Base-by-base conservation (phyloP, 2,888 invertebrate genomes). In the Chironomus tentans region DNA sequence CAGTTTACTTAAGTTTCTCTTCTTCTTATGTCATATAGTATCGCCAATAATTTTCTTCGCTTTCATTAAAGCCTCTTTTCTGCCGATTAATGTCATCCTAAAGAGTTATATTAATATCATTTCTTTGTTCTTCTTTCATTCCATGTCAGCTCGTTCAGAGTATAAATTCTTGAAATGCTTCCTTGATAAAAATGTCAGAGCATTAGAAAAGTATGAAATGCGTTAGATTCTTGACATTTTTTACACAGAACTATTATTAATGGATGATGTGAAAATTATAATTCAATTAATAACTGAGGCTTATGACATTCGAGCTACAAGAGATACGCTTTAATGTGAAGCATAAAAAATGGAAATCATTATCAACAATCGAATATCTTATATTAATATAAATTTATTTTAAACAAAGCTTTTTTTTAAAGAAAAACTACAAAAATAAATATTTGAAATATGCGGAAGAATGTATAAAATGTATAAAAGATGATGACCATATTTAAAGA, bases 371-470 rank as follows among this genome's bases (percentile, higher is more conserved):
- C 56, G 15, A 56, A 56, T 56, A 18, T 5, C n/a, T 56, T 18
- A 5, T 38, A 15, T 56, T 56, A 38, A 56, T 18, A 56, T 56
- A 56, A 15, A 38, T 38, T 38, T 56, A 56, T 56, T 56, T 3
- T 18, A 50, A 56, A 56, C 56, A 56, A 56, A 56, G 15, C 56
- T 56, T 56, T 38, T 38, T 38, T 38, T 18, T 56, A 56, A 70
- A 18, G 6, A n/a, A 70, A n/a, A 70, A 50, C 10, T 50, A 50
- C 72, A 28, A 62, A 62, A 28, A 28, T 18, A 72, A 46, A 72
- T 72, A 72, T 72, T 72, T 46, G 21, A 72, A 72, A 72, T 38
- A 72, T 72, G 72, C 72, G 72, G 72, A 72, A 72, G 72, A 62
- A 50, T 50, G 12, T 71, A 68, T 38, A 68, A 68, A 62, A 50